Base-by-base conservation (phyloP, 2,797 vertebrate species). In the Crocidura indochinensis region DNA sequence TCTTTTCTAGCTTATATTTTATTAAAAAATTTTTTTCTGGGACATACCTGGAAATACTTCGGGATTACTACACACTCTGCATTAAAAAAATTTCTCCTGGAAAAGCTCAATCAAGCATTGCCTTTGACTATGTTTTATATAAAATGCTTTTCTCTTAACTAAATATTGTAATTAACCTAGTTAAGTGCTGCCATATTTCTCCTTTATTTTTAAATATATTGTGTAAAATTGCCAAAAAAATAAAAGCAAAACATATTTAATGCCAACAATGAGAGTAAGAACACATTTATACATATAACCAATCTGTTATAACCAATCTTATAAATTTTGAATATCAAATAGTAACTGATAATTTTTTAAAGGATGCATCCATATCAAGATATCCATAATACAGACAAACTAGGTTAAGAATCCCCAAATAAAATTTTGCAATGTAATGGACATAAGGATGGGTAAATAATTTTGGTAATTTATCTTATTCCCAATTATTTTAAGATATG, bases 121-220 rank as follows among this genome's bases (percentile, higher is more conserved):
- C 27, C 11, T 4, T 74, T 62, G 17, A n/a, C 3, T 47, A 5
- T n/a, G 4, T 51, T 19, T 47, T 10, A 77, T 1, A 20, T 3
- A 12, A 19, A 60, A 60, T 65, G 26, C 67, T 47, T 17, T 29
- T 7, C 15, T 69, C 56, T 11, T 8, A 1, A 24, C 10, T 64
- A 44, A 20, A 72, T 49, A 3, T 7, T 64, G 0, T 17, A 49
- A 8, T 87, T 26, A 44, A 27, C 2, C 14, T 67, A 44, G 8
- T 8, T 27, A 31, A 87, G 51, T 65, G 8, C 20, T 88, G 64
- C 72, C 26, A n/a, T 51, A 0, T 6, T 88, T 86, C 27, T 49
- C 60, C 38, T 80, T 91, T 74, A 60, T 26, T 60, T 94, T 82
- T 47, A 65, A 6, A 73, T 1, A 81, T 78, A 6, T 26, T 78